Evolutionary conservation across 2,888 invertebrate genomes (phyloP).

Genomic region (Strigamia transsilvanica): DNA sequence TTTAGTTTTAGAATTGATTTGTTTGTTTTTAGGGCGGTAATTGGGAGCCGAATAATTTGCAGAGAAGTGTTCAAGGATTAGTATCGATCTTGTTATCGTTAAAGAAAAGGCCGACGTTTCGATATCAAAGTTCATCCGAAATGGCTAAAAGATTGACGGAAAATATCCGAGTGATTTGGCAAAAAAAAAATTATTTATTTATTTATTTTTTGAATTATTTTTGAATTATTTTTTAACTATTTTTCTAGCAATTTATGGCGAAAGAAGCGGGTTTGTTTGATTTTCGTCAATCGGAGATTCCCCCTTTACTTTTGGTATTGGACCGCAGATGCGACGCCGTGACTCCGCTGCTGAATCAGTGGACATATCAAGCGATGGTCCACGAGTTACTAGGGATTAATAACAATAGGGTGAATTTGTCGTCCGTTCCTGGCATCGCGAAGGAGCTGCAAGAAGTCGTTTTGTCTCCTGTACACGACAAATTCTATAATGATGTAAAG

Average conservation of each 20-base stretch:
- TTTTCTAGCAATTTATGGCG: slow-evolving; percentile 75
- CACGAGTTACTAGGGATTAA: slow-evolving; percentile 93
- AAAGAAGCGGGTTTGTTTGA: slow-evolving; percentile 89
- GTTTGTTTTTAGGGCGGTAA: slow-evolving; percentile 65
- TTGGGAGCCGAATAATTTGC: slow-evolving; percentile 82
- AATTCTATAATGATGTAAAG: slow-evolving; percentile 88
- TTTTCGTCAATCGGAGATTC: slow-evolving; percentile 75
- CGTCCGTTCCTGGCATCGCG: slow-evolving; percentile 81
- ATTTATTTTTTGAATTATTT: not conserved
- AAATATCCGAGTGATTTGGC: slow-evolving; percentile 71
- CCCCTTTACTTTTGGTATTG: slow-evolving; percentile 84
- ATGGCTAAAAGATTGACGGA: slow-evolving; percentile 86
- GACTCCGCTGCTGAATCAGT: slow-evolving; percentile 94
- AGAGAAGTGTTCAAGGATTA: slow-evolving; percentile 84
- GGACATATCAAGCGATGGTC: slow-evolving; percentile 99
- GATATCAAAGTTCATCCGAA: slow-evolving; percentile 87
- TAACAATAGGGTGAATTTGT: slow-evolving; percentile 92
- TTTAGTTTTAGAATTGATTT: not conserved
- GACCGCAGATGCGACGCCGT: slow-evolving; percentile 95
- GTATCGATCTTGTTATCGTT: slow-evolving; percentile 85
- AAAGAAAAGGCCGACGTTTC: slow-evolving; percentile 87
- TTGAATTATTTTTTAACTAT: slow-evolving; percentile 17
- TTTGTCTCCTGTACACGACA: slow-evolving; percentile 92
- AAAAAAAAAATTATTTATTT: not conserved
- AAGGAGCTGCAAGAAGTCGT: slow-evolving; percentile 94